phyloP scores from a whole-genome alignment of 2,888 invertebrate genomes.

The Athalia rosae region DNA sequence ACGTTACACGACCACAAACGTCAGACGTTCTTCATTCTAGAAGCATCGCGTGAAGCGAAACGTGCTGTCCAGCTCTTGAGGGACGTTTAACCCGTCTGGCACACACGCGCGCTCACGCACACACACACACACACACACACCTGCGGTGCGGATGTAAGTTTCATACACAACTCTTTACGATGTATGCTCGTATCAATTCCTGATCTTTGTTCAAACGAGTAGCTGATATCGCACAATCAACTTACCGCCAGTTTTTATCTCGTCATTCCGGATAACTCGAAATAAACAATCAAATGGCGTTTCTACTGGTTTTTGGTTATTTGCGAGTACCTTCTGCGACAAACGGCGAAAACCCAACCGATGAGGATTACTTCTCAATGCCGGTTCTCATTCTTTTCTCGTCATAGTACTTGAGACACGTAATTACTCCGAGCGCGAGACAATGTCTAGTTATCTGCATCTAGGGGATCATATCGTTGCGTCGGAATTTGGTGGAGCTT shows the following conservation, averaged over 20 bases:
- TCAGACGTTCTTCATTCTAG: neutral
- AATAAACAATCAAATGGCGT: constrained; percentile 40
- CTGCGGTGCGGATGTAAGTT: neutral
- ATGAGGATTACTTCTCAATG: neutral
- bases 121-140: constrained; percentile 31
- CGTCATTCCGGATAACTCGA: constrained; percentile 26
- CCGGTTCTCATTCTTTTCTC: constrained; percentile 8
- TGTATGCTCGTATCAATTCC: constrained; percentile 9
- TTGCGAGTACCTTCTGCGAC: neutral
- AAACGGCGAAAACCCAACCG: neutral
- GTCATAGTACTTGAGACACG: constrained; percentile 1
- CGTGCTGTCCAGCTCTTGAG: constrained; percentile 17
- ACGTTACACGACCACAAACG: neutral
- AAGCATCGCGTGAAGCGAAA: constrained; percentile 20
- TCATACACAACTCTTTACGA: neutral
- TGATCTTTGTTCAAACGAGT: constrained; percentile 5
- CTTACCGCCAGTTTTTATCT: constrained; percentile 19
- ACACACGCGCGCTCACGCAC: no score
- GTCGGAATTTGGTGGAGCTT: neutral
- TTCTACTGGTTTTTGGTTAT: neutral
- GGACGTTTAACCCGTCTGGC: constrained; percentile 30
- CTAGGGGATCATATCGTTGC: neutral
- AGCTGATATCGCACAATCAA: neutral
- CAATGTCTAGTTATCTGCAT: neutral
- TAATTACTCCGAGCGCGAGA: constrained; percentile 5